These are phyloP conservation scores for Intellagama lesueurii DNA, from an alignment of 2,797 vertebrate species.

Conservation along the genomic window DNA sequence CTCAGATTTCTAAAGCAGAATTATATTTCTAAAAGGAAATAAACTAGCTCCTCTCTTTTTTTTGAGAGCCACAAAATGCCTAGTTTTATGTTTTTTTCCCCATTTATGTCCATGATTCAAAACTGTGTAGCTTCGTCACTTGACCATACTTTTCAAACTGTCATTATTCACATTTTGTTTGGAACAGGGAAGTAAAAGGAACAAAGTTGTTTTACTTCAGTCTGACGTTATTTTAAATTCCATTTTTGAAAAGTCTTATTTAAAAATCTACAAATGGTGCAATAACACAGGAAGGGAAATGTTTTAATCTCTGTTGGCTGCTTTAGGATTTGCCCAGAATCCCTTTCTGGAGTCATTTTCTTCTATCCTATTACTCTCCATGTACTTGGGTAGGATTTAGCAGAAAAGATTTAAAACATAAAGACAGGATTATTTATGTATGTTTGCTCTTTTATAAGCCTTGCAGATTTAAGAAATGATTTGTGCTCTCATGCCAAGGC, in stretches of 20 bases:
- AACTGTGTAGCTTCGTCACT: no score
- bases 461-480: conserved; percentile 63
- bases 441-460: conserved; percentile 60
- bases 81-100: no score
- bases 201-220: not conserved
- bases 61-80: no score
- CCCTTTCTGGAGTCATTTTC: conserved; percentile 63
- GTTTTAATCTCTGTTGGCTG: conserved; percentile 54
- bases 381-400: conserved; percentile 69
- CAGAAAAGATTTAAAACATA: conserved; percentile 62
- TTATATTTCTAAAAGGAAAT: not conserved
- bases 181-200: not conserved
- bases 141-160: no score
- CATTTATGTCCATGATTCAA: no score
- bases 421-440: conserved; percentile 63
- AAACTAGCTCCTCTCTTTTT: no score
- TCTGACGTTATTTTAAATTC: not conserved
- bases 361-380: conserved; percentile 65
- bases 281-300: conserved; percentile 45
- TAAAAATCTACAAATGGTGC: conserved; percentile 52
- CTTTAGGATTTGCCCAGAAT: conserved; percentile 53
- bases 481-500: conserved; percentile 53
- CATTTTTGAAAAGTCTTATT: conserved; percentile 51
- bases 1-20: not conserved
- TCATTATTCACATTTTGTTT: not conserved